These are phyloP conservation scores for Forbesichthys papilliferus DNA, from an alignment of 2,113 vertebrate genomes.

Conservation along the genomic window DNA sequence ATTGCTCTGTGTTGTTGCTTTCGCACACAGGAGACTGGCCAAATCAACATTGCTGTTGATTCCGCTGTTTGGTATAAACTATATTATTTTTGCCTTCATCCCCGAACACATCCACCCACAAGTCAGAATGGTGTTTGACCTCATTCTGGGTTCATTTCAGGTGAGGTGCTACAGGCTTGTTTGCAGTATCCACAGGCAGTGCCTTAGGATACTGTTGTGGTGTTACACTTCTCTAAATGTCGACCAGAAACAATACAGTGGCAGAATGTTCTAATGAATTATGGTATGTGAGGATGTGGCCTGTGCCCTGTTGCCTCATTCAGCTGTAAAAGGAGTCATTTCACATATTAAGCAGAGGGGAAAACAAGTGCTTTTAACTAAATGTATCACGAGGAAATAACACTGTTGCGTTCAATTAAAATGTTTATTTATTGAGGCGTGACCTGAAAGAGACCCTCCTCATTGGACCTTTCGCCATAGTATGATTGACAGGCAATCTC, in stretches of 20 bases:
- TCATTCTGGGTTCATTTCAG: slow-evolving; percentile 94
- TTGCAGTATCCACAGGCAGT: neutral
- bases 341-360: neutral
- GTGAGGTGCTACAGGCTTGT: slow-evolving; percentile 61
- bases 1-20: neutral
- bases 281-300: slow-evolving; percentile 8
- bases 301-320: neutral
- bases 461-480: too few species aligned
- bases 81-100: slow-evolving; percentile 91
- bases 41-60: slow-evolving; percentile 96
- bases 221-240: slow-evolving; percentile 21
- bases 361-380: neutral
- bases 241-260: slow-evolving; percentile 8
- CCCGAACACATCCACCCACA: slow-evolving; percentile 81
- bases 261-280: slow-evolving; percentile 1
- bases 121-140: slow-evolving; percentile 89
- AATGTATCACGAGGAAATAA: neutral
- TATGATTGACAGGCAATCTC: too few species aligned
- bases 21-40: slow-evolving; percentile 84
- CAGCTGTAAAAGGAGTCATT: too few species aligned
- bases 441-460: too few species aligned
- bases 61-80: slow-evolving; percentile 95
- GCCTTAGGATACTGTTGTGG: neutral
- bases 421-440: too few species aligned
- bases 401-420: too few species aligned